phyloP scores from a whole-genome alignment of 1,140 invertebrate genomes.

The Agrilus planipennis region DNA sequence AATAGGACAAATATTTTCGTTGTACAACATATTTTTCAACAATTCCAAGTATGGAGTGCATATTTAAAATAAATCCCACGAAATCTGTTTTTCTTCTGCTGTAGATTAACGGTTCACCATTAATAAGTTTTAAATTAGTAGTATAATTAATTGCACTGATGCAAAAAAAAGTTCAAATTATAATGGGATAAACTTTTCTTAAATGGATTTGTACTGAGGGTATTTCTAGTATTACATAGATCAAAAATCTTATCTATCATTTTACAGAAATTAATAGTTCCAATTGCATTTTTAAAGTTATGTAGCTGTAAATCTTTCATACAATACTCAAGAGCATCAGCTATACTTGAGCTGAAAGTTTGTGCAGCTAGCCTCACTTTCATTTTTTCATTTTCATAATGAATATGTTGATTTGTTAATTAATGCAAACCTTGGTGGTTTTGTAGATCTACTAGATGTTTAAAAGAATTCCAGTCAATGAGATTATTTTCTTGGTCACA shows the following conservation, averaged over 20 bases:
- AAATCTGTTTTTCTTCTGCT: conserved; percentile 21
- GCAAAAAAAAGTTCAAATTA: not conserved
- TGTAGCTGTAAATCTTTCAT: conserved; percentile 5
- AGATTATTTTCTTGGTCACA: conserved; percentile 1
- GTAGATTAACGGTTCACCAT: conserved; percentile 7
- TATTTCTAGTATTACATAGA: conserved; percentile 20
- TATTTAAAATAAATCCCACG: conserved; percentile 23
- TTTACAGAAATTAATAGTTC: conserved; percentile 20
- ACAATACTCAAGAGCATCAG: conserved; percentile 16
- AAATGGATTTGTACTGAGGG: too few species aligned
- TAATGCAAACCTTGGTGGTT: conserved; percentile 16
- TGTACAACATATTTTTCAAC: conserved; percentile 18
- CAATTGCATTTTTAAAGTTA: conserved; percentile 16
- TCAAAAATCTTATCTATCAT: conserved; percentile 26
- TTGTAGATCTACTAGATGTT: conserved; percentile 13
- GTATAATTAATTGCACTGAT: conserved; percentile 10
- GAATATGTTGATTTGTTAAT: conserved; percentile 18
- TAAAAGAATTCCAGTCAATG: conserved; percentile 15
- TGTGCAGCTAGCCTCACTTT: conserved; percentile 25
- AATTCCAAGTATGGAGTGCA: conserved; percentile 17
- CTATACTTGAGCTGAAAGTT: conserved; percentile 21
- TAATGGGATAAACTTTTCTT: not conserved
- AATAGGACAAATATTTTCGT: conserved; percentile 2
- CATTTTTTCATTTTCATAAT: conserved; percentile 22
- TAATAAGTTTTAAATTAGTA: conserved; percentile 10